These are phyloP conservation scores for Ditylenchus dipsaci DNA, from an alignment of 1,140 invertebrate genomes.

Conservation along the genomic window DNA sequence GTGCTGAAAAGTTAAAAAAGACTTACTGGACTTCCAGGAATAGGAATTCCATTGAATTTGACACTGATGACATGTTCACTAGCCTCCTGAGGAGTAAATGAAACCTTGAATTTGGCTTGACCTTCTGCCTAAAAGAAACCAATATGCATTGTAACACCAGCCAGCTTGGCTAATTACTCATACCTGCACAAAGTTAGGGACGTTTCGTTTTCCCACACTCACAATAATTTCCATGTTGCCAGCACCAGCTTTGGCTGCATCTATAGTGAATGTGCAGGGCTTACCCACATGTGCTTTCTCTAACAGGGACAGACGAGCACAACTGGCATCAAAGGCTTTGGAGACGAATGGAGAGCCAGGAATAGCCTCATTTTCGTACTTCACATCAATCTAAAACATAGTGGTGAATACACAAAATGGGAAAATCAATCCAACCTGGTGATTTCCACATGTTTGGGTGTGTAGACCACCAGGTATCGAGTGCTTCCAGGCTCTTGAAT, in stretches of 20 bases:
- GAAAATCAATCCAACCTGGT: conserved; percentile 24
- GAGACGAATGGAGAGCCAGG: conserved; percentile 88
- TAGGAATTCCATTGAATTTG: conserved; percentile 89
- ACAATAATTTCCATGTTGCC: conserved; percentile 80
- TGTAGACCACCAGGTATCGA: conserved; percentile 71
- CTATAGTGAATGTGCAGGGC: conserved; percentile 58
- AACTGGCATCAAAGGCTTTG: conserved; percentile 86
- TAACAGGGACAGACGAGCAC: conserved; percentile 83
- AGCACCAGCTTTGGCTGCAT: conserved; percentile 62
- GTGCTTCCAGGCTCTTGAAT: conserved; percentile 21
- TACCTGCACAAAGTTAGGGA: conserved; percentile 84
- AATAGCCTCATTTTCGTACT: conserved; percentile 74
- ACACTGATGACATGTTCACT: conserved; percentile 71
- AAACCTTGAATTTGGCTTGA: conserved; percentile 87
- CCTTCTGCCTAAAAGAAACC: conserved; percentile 74
- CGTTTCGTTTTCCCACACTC: conserved; percentile 90
- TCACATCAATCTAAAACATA: conserved; percentile 85
- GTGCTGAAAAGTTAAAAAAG: too few species aligned
- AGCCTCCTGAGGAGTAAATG: conserved; percentile 90
- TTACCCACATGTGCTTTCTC: conserved; percentile 75
- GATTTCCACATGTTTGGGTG: conserved; percentile 75
- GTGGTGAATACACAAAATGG: not conserved
- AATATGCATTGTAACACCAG: not conserved
- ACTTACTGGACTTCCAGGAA: conserved; percentile 67
- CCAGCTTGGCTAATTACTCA: not conserved